Evolutionary conservation across 2,113 vertebrate species (phyloP).

Genomic region (Prietella phreatophila): DNA sequence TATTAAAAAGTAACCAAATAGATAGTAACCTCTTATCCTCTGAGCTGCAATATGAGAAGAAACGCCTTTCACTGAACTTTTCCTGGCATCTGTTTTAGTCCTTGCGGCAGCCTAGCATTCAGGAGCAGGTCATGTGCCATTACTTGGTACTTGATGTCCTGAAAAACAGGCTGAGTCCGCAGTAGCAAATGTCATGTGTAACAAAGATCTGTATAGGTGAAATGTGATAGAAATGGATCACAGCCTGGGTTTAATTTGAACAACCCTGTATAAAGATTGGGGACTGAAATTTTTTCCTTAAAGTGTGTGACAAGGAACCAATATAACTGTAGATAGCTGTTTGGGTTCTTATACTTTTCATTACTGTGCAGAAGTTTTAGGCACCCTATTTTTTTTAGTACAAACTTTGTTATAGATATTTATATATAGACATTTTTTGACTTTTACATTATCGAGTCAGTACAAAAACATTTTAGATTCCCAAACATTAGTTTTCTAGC

Average conservation of each 20-base stretch:
- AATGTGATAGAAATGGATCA: conserved; percentile 19
- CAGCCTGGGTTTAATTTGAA: neutral
- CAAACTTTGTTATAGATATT: too few species aligned
- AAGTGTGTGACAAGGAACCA: neutral
- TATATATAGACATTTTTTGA: too few species aligned
- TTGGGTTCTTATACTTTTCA: neutral
- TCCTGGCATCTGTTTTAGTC: conserved; percentile 1
- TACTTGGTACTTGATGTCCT: neutral
- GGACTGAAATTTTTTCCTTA: too few species aligned
- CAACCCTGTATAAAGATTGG: neutral
- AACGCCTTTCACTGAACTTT: conserved; percentile 27
- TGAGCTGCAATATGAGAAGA: conserved; percentile 29
- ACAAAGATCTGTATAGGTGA: neutral
- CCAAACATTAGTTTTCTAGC: too few species aligned
- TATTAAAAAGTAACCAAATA: neutral
- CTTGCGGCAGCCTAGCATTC: neutral
- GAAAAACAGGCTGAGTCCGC: neutral
- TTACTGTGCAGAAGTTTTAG: too few species aligned
- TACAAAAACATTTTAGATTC: too few species aligned
- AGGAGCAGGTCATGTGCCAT: conserved; percentile 1
- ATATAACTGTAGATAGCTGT: neutral
- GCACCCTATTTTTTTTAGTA: too few species aligned
- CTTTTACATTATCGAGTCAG: too few species aligned
- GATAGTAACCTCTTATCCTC: neutral
- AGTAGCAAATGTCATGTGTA: neutral